These are phyloP conservation scores for Mechanitis mazaeus DNA, from an alignment of 2,888 invertebrate species.

Conservation along the genomic window DNA sequence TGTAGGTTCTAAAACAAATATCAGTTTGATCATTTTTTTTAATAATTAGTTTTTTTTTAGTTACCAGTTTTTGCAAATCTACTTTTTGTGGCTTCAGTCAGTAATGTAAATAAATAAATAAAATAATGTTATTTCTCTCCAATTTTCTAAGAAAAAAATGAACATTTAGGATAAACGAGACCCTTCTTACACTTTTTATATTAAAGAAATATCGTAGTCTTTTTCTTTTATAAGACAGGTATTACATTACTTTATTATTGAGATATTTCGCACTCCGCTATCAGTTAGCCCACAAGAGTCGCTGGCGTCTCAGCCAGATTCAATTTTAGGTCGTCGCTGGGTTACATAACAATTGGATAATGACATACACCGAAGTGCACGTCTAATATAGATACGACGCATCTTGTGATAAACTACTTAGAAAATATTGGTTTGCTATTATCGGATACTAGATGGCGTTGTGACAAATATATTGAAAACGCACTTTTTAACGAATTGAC, in stretches of 20 bases:
- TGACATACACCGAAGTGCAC: constrained; percentile 33
- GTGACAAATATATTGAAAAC: too few relatives aligned
- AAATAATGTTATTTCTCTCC: too few relatives aligned
- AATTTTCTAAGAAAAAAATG: too few relatives aligned
- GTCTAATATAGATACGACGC: constrained; percentile 35
- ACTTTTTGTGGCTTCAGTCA: too few relatives aligned
- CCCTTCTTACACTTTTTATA: too few relatives aligned
- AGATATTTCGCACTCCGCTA: constrained; percentile 8
- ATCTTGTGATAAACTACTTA: constrained; percentile 15
- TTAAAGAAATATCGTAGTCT: too few relatives aligned
- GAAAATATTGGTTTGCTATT: too few relatives aligned
- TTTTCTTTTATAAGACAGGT: background rate
- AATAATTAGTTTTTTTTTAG: background rate
- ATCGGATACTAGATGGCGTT: too few relatives aligned
- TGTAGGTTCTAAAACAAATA: background rate
- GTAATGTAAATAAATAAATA: too few relatives aligned
- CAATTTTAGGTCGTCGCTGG: constrained; percentile 57
- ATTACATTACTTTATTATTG: background rate
- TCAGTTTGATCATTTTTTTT: background rate
- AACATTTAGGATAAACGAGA: too few relatives aligned
- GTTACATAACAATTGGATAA: constrained; percentile 70
- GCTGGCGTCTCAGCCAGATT: constrained; percentile 40
- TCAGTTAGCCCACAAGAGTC: constrained; percentile 9
- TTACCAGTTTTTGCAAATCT: too few relatives aligned
- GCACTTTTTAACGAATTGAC: too few relatives aligned